Evolutionary conservation across 2,113 vertebrate genomes (phyloP).

Genomic region (Neomonachus schauinslandi): DNA sequence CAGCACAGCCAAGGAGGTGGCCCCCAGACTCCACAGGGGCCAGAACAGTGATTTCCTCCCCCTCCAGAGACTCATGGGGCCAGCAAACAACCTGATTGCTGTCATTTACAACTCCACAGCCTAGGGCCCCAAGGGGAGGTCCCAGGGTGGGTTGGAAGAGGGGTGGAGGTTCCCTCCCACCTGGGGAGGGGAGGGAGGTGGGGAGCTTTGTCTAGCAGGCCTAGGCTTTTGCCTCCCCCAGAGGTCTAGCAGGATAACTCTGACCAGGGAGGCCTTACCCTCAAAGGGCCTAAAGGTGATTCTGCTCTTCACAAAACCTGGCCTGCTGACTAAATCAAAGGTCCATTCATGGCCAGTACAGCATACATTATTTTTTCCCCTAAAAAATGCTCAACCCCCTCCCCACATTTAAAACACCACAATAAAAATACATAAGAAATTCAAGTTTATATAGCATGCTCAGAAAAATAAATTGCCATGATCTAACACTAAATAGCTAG

Average conservation of each 20-base stretch:
- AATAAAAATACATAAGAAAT: constrained; percentile 79
- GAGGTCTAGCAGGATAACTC: not conserved
- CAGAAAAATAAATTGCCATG: constrained; percentile 65
- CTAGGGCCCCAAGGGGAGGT: not conserved
- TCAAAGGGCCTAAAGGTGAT: not conserved
- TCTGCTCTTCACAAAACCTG: constrained; percentile 69
- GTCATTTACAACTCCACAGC: not conserved
- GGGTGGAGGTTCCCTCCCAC: not conserved
- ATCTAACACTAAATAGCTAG: constrained; percentile 74
- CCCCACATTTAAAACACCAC: constrained; percentile 77
- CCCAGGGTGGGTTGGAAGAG: not conserved
- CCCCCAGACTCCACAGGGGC: not conserved
- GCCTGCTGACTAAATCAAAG: constrained; percentile 74
- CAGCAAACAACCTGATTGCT: not conserved
- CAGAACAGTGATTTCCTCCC: not conserved
- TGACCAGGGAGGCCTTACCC: not conserved
- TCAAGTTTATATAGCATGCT: constrained; percentile 85
- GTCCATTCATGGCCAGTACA: constrained; percentile 68
- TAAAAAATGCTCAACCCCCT: constrained; percentile 57
- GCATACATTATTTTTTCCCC: constrained; percentile 65
- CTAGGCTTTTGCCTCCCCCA: not conserved
- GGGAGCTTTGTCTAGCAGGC: not conserved
- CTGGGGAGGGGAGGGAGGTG: not conserved
- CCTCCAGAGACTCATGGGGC: not conserved
- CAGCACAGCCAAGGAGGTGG: not conserved